Evolutionary conservation across 2,888 invertebrate genomes (phyloP).

Genomic region (Stictocephala bisonia): DNA sequence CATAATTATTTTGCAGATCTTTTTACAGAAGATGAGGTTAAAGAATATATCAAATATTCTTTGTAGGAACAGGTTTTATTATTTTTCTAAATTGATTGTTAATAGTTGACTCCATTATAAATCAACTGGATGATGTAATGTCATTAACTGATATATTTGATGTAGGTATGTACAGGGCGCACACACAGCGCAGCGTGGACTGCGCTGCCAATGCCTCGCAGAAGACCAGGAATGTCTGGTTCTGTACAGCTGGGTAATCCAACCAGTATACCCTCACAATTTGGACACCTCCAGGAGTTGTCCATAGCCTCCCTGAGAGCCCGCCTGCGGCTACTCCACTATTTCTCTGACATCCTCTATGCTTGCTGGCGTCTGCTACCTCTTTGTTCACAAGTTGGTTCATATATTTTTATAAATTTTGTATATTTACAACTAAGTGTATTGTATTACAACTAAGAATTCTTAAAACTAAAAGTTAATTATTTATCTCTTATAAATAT

Average conservation of each 20-base stretch:
- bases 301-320: constrained; percentile 68
- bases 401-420: too few species aligned
- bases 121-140: too few species aligned
- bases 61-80: too few species aligned
- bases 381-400: constrained; percentile 65
- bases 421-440: neutral
- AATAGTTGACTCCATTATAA: too few species aligned
- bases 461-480: too few species aligned
- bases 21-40: too few species aligned
- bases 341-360: constrained; percentile 73
- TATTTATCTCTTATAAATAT: too few species aligned
- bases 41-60: too few species aligned
- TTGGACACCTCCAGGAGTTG: constrained; percentile 67
- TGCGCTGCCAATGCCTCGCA: constrained; percentile 67
- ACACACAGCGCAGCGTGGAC: constrained; percentile 75
- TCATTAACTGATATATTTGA: too few species aligned
- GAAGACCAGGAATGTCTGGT: constrained; percentile 65
- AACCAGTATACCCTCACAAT: constrained; percentile 69
- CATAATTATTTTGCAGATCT: too few species aligned
- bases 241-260: constrained; percentile 66
- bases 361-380: constrained; percentile 70
- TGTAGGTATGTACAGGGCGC: constrained; percentile 71
- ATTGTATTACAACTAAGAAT: too few species aligned
- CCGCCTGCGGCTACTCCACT: constrained; percentile 69
- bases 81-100: too few species aligned